phyloP scores from a whole-genome alignment of 2,797 vertebrate species.

The Borostomias antarcticus region DNA sequence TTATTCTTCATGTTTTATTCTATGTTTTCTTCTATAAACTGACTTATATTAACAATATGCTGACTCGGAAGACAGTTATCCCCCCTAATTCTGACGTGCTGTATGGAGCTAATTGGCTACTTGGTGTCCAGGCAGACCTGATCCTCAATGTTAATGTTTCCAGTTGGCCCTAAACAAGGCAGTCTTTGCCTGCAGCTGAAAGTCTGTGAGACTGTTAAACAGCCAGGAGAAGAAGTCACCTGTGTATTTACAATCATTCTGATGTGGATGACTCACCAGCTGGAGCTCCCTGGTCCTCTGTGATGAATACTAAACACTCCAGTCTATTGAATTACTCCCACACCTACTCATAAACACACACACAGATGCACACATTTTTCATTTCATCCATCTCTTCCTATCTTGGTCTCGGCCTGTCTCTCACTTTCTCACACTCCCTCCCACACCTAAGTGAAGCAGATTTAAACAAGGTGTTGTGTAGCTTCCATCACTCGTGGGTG shows the following conservation, averaged over 20 bases:
- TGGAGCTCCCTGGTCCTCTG: slow-evolving; percentile 12
- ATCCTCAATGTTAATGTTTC: too few relatives aligned
- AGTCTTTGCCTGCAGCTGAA: background rate
- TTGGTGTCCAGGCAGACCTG: background rate
- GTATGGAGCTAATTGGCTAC: background rate
- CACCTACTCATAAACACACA: background rate
- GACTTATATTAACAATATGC: too few relatives aligned
- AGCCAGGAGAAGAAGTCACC: background rate
- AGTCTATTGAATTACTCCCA: slow-evolving; percentile 1
- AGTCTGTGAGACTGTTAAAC: background rate
- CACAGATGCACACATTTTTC: background rate
- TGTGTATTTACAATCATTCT: background rate
- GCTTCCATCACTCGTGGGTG: too few relatives aligned
- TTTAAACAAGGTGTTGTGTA: background rate
- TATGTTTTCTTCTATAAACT: too few relatives aligned
- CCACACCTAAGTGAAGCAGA: background rate
- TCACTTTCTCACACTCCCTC: background rate
- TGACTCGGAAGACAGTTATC: background rate
- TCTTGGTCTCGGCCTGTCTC: background rate
- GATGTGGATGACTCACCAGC: slow-evolving; percentile 19
- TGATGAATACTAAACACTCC: slow-evolving; percentile 26
- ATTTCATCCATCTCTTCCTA: background rate
- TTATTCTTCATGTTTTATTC: too few relatives aligned
- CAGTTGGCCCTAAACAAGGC: too few relatives aligned
- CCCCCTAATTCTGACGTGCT: background rate